Base-by-base conservation (phyloP, 2,113 vertebrate species). In the Tringa solitaria region DNA sequence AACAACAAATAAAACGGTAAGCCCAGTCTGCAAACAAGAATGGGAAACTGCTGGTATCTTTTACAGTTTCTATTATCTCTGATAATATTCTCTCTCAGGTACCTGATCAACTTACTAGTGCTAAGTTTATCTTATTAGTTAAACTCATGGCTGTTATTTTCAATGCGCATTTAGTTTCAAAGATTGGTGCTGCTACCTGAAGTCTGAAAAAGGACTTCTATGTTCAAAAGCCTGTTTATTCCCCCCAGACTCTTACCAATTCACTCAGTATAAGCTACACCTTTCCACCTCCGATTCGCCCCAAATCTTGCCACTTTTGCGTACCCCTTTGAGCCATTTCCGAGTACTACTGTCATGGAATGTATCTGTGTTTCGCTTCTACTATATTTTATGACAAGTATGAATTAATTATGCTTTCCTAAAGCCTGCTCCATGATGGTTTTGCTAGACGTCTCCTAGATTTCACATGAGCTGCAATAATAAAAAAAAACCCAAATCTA, bases 181-280 rank as follows among this genome's bases (percentile, higher is more conserved):
- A 77, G 39, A 72, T 8, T 8, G 26, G 39, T 54, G 45, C 39
- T 54, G 16, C 23, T 26, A 23, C 18, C 37, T 56, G 41, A 84
- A 26, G 14, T 39, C 63, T 56, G 39, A 57, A 85, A 85, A 89
- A 50, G 14, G 17, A 32, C 10, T 46, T 46, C 2, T 6, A 27
- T 7, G 33, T 57, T 46, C 56, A 68, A 73, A 57, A 81, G 22
- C 33, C 48, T 50, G 28, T 57, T 75, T 51, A 64, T 43, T 54
- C 2, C 6, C 7, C 7, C 12, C 0, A 0, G 30, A 43, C 7
- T 27, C 63, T 33, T 32, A 57, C 10, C 43, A 64, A 30, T 32
- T 69, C 43, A 53, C 48, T 43, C 28, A 33, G 27, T 51, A 19
- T 27, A 53, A 81, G 18, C 10, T 59, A 1, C 19, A 32, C 4